Base-by-base conservation (phyloP, 2,888 invertebrate genomes). In the Harpalus rubripes region DNA sequence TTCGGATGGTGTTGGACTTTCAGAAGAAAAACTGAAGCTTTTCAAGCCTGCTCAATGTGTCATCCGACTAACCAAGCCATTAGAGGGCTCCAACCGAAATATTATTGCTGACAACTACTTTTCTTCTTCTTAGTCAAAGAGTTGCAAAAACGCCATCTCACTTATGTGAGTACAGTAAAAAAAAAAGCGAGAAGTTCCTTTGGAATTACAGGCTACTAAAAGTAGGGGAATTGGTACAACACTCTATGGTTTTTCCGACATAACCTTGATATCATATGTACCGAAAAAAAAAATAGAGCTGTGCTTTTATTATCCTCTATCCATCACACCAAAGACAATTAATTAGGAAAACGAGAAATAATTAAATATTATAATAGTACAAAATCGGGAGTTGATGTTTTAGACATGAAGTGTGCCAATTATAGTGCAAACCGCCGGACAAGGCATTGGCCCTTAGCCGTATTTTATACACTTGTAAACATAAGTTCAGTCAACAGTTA, bases 41-140 rank as follows among this genome's bases (percentile, higher is more conserved):
- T n/a, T n/a, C n/a, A n/a, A n/a, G n/a, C n/a, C n/a, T n/a, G 7
- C 41, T 59, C 86, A 87, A 76, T 82, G 80, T n/a, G 86, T 87
- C 1, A 22, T 87, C 16, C 76, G 81, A 68, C 41, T 87, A 16
- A 59, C 79, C 39, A 84, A 86, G 81, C 86, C 85, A n/a, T 85
- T 88, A 22, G 56, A 26, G 26, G 83, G 78, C 26, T 85, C 86
- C 8, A 87, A 87, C 58, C 81, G 87, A 56, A 88, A 88, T 83
- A 68, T 88, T 16, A 88, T 88, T 6, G 86, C 86, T 1, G 88
- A 88, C 85, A 89, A 88, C 74, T 88, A 86, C 87, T 89, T 87
- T 85, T 44, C 76, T 22, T 87, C 85, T n/a, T 18, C 86, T 65
- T 88, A 56, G 87, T 86, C n/a, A 68, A 85, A n/a, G 65, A 84